These are phyloP conservation scores for Drosophila sechellia DNA, from an alignment of 1,140 invertebrate species.

Conservation along the genomic window DNA sequence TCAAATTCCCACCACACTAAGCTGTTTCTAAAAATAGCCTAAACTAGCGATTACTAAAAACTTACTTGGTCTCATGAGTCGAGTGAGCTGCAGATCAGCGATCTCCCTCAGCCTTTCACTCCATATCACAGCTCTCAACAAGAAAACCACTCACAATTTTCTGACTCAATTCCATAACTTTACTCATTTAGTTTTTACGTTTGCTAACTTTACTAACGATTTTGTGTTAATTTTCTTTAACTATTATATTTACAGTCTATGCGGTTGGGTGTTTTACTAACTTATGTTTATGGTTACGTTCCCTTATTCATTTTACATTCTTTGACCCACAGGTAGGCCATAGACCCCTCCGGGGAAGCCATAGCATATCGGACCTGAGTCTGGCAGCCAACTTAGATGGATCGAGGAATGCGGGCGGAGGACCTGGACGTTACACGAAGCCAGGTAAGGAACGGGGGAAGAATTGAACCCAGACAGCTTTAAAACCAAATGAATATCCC, in stretches of 20 bases:
- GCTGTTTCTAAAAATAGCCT: conserved; percentile 42
- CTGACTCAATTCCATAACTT: not conserved
- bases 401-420: conserved; percentile 62
- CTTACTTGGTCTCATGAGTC: conserved; percentile 30
- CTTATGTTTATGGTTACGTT: not conserved
- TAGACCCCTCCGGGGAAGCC: conserved; percentile 91
- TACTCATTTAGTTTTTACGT: not conserved
- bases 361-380: conserved; percentile 91
- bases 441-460: conserved; percentile 57
- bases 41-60: conserved; percentile 27
- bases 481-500: not conserved
- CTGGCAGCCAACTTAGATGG: conserved; percentile 84
- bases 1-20: conserved; percentile 11
- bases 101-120: not conserved
- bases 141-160: conserved; percentile 24
- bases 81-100: conserved; percentile 14
- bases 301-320: not conserved
- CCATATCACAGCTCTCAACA: conserved; percentile 2
- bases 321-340: conserved; percentile 88
- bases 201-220: not conserved
- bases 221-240: not conserved
- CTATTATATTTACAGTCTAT: not conserved
- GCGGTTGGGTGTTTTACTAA: not conserved
- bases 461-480: not conserved
- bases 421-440: conserved; percentile 74